Evolutionary conservation across 2,113 vertebrate species (phyloP), one percentile per base, ranked within the genome.

Genomic region (Loxodonta africana): DNA sequence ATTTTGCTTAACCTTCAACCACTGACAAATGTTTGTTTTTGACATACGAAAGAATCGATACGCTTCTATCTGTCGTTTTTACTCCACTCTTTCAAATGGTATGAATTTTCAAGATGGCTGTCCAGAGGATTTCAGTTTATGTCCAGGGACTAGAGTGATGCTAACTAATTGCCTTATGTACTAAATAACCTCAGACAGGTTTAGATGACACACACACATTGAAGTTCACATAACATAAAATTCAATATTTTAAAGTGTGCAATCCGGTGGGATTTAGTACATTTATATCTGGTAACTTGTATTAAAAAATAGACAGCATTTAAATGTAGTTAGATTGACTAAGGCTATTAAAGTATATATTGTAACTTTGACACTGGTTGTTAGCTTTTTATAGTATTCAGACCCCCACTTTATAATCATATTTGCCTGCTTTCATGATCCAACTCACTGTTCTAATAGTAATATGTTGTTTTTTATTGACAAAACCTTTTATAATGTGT

Each of bases 1-100:
- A 71, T 83, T 81, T 81, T 82, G 21, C 81, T 95, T 84, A 23
- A 44, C 18, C n/a, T 91, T 89, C 63, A 86, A 25, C n/a, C 14
- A 33, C 8, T 74, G 9, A 95, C n/a, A 92, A 89, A 76, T 87
- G 91, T 82, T 83, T 65, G 17, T 62, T 93, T 83, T 84, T 94
- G 6, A 60, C 67, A 63, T 60, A 57, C 53, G 62, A 41, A 63
- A 57, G 3, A 81, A 81, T 44, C 48, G 30, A n/a, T 44, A 25
- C 84, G 9, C 17, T 6, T 80, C 15, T 89, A 14, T 65, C 33
- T 89, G 48, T 48, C 48, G 10, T 89, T 89, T 93, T 93, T 8
- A 80, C 1, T n/a, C 2, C 15, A 23, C 21, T 30, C 65, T 81
- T 92, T 90, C 63, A 88, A 80, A 51, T 76, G 48, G 18, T 10